Evolutionary conservation across 2,888 invertebrate species (phyloP).

Genomic region (Acanthosepion pharaonis): DNA sequence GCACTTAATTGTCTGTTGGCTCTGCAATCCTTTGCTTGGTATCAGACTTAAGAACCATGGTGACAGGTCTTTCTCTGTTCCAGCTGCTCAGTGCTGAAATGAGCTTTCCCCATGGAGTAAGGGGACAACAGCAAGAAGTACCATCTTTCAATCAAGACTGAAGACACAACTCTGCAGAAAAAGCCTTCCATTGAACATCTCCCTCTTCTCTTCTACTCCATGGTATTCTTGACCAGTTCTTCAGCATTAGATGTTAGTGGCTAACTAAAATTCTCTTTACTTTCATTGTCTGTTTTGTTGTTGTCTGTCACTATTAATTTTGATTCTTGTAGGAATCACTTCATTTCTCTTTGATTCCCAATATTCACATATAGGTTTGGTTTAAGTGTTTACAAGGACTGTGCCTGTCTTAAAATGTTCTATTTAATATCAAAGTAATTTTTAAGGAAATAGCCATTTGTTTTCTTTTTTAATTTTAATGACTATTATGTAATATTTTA

Average conservation of each 20-base stretch:
- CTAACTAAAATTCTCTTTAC: background rate
- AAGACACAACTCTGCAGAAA: background rate
- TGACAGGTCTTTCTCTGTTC: slow-evolving; percentile 14
- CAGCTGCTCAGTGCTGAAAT: slow-evolving; percentile 33
- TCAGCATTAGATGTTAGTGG: background rate
- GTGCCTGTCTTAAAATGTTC: too few species aligned
- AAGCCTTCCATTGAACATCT: background rate
- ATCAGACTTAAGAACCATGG: background rate
- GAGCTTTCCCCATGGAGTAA: slow-evolving; percentile 33
- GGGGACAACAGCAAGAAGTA: background rate
- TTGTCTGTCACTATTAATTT: background rate
- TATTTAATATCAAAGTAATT: too few species aligned
- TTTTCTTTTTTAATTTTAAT: too few species aligned
- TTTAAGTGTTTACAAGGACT: too few species aligned
- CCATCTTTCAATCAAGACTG: slow-evolving; percentile 5
- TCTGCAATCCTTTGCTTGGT: background rate
- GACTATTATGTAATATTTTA: too few species aligned
- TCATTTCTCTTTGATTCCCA: too few species aligned
- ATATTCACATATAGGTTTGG: too few species aligned
- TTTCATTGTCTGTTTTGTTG: background rate
- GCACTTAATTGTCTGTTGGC: too few species aligned
- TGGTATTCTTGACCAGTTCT: slow-evolving; percentile 10
- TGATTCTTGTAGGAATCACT: too few species aligned
- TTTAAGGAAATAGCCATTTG: too few species aligned
- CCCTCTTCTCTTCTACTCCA: background rate